A percentile compares a stretch with the other conserved stretches of the same genome.
Conservation (phyloP, 2,797 vertebrate species). For the Onychomys torridus region DNA sequence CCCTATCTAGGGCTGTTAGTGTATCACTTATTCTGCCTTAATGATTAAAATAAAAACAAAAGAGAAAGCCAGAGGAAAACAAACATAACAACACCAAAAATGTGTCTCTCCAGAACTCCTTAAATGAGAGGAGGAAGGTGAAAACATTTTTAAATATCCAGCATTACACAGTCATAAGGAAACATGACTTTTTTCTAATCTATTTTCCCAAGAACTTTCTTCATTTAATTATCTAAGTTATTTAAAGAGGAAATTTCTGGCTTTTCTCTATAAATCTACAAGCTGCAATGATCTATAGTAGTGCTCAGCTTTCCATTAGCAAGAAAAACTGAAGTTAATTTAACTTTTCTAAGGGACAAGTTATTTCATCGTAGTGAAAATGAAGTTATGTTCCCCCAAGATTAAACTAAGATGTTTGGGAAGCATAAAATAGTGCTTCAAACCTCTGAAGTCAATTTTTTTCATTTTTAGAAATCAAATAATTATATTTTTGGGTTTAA, state of each 20-base stretch:
- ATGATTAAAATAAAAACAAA: background rate
- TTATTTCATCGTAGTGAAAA: slow-evolving; percentile 60
- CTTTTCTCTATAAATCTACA: background rate
- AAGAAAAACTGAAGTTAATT: slow-evolving; percentile 33
- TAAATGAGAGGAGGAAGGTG: background rate
- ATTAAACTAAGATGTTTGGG: slow-evolving; percentile 55
- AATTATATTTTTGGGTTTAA: background rate
- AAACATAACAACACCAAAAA: background rate
- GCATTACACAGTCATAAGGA: background rate
- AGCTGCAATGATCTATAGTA: background rate
- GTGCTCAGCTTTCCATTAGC: background rate
- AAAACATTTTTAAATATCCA: background rate
- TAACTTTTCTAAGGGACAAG: background rate
- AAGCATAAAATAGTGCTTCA: slow-evolving; percentile 15
- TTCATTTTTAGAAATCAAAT: background rate
- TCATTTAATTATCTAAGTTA: slow-evolving; percentile 41
- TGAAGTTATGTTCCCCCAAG: background rate
- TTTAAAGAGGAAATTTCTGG: background rate
- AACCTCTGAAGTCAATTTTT: slow-evolving; percentile 3
- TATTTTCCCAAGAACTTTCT: background rate
- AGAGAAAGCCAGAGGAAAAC: background rate
- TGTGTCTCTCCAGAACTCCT: background rate
- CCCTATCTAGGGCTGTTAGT: background rate
- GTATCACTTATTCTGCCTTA: background rate
- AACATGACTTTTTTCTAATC: background rate